A percentile compares a stretch with the other conserved stretches of the same genome.
phyloP scores from a whole-genome alignment of 2,113 vertebrate species.

The Scytalopus superciliaris region DNA sequence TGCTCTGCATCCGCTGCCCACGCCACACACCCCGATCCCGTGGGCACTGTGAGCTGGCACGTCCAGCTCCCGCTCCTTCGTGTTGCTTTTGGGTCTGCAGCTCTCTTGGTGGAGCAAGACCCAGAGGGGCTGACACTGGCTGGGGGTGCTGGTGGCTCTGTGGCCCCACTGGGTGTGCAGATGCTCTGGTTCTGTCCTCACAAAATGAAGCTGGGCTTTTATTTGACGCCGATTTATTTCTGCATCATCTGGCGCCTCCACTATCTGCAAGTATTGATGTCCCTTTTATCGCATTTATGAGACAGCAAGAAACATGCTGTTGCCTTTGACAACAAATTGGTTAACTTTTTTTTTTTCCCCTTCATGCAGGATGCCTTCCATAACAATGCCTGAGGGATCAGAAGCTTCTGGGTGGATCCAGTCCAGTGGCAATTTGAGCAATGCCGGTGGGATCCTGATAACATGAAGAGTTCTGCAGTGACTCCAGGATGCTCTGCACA shows the following conservation, averaged over 20 bases:
- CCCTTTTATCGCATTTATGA: neutral
- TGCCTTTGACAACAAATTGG: neutral
- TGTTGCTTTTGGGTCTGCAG: neutral
- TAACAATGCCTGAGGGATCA: neutral
- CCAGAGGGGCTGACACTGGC: fast-evolving
- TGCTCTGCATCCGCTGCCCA: neutral
- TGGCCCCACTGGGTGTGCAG: neutral
- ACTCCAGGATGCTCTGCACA: neutral
- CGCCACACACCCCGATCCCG: neutral
- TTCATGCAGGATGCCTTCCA: neutral
- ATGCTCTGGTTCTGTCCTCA: neutral
- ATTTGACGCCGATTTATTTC: neutral
- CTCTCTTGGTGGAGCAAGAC: neutral
- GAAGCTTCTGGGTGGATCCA: neutral
- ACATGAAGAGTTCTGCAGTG: neutral
- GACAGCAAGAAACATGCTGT: neutral
- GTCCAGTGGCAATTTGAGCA: neutral
- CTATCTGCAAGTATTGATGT: neutral
- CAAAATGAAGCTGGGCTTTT: neutral
- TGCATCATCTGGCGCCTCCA: neutral
- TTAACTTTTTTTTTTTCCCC: too few species aligned
- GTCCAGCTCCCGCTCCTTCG: fast-evolving
- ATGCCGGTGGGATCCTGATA: neutral
- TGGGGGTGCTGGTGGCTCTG: neutral
- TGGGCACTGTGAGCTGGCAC: neutral